Base-by-base conservation (phyloP, 2,888 invertebrate genomes). In the Deilephila porcellus region DNA sequence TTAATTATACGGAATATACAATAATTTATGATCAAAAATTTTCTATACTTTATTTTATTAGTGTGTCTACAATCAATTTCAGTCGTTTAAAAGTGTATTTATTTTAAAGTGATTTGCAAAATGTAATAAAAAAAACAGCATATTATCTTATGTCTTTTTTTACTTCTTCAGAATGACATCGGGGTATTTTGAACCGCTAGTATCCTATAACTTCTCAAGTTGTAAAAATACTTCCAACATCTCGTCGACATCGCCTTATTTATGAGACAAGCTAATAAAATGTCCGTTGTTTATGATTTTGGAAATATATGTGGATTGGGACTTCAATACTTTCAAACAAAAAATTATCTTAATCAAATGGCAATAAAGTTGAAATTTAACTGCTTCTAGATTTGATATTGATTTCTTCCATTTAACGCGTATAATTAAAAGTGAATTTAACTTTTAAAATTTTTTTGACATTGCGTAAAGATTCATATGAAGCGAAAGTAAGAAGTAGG, bases 201-300 rank as follows among this genome's bases (percentile, higher is more conserved):
- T 67, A 70, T 17, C 78, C 76, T 75, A 45, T 60, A 45, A 71
- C 73, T 79, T 71, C 5, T n/a, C 56, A 56, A 25, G 56, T 20
- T 8, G 19, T 56, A 56, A 67, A 72, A 71, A 74, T 70, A 75
- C 73, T 32, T 77, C 74, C 70, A 72, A 74, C 71, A 74, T 77
- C 71, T 60, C 76, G 79, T 77, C 76, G 79, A 80, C 80, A 81
- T 74, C 76, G 72, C 76, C 73, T 76, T 82, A 82, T 86, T 86
- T 85, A 86, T 75, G 85, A 82, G 79, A 76, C 76, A 76, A 74
- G 70, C 77, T 76, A 81, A 82, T 83, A 85, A 85, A 85, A 74
- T 77, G 80, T 79, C 76, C 74, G 78, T 81, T 81, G 80, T 84
- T 86, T 84, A 86, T 80, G 83, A 79, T 78, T 84, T 81, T 78